Conservation (phyloP, 2,888 invertebrate species). For the Opisthograptis luteolata region DNA sequence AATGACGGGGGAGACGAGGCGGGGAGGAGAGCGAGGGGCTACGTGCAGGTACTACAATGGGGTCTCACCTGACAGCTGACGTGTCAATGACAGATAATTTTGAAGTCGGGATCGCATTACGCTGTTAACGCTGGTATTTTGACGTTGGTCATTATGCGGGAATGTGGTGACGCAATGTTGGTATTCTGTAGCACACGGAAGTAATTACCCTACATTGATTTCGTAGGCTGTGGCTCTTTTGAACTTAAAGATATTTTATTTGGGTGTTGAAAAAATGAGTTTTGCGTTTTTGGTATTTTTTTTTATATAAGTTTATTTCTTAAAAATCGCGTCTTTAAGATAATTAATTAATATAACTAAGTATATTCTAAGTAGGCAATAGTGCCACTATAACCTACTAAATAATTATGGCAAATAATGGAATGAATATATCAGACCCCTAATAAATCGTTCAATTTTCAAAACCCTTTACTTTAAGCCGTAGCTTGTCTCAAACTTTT, state of each 20-base stretch:
- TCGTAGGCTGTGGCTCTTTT: too few species aligned
- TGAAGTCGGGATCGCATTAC: slow-evolving; percentile 34
- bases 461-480: too few species aligned
- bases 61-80: slow-evolving; percentile 61
- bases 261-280: too few species aligned
- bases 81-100: slow-evolving; percentile 40
- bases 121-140: slow-evolving; percentile 34
- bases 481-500: not conserved
- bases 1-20: slow-evolving; percentile 56
- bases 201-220: not conserved
- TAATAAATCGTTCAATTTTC: too few species aligned
- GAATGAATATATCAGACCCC: too few species aligned
- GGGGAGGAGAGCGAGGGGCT: slow-evolving; percentile 26
- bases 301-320: too few species aligned
- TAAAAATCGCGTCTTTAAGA: too few species aligned
- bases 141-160: slow-evolving; percentile 36
- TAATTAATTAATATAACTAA: too few species aligned
- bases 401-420: too few species aligned
- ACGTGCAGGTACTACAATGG: slow-evolving; percentile 56
- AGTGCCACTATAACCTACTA: too few species aligned
- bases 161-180: slow-evolving; percentile 27
- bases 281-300: too few species aligned
- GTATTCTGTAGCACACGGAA: slow-evolving; percentile 6
- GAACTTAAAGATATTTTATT: not conserved
- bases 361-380: too few species aligned